Conservation (phyloP, 2,797 vertebrate species). For the Aldrovandia affinis region DNA sequence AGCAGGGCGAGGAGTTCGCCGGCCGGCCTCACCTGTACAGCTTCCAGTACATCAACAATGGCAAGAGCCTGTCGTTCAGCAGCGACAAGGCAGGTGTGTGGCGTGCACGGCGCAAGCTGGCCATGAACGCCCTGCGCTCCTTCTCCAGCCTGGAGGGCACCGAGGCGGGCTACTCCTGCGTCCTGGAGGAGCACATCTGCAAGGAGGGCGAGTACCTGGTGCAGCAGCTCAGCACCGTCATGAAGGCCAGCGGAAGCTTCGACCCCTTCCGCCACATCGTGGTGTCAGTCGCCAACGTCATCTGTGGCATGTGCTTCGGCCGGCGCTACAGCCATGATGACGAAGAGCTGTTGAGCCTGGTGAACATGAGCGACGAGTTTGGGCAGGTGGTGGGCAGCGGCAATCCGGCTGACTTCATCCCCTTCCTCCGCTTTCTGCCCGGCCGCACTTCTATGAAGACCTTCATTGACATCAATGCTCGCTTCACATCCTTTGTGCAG, state of each 20-base stretch:
- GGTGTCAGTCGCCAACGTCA: slow-evolving; percentile 87
- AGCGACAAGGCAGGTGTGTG: slow-evolving; percentile 79
- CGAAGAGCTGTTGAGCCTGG: slow-evolving; percentile 77
- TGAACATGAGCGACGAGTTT: slow-evolving; percentile 82
- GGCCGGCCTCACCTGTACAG: slow-evolving; percentile 83
- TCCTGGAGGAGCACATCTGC: slow-evolving; percentile 86
- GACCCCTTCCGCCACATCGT: slow-evolving; percentile 78
- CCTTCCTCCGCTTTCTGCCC: slow-evolving; percentile 82
- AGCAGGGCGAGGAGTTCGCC: slow-evolving; percentile 85
- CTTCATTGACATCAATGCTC: slow-evolving; percentile 76
- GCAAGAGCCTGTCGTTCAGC: slow-evolving; percentile 84
- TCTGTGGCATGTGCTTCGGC: slow-evolving; percentile 91
- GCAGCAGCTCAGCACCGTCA: slow-evolving; percentile 70
- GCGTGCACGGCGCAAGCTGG: slow-evolving; percentile 81
- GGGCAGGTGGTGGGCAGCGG: slow-evolving; percentile 70
- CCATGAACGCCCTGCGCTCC: slow-evolving; percentile 81
- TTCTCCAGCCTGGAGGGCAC: slow-evolving; percentile 75
- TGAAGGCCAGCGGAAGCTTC: slow-evolving; percentile 72
- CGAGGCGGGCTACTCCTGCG: slow-evolving; percentile 70
- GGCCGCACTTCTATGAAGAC: slow-evolving; percentile 69
- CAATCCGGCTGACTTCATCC: slow-evolving; percentile 87
- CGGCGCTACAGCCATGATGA: slow-evolving; percentile 81
- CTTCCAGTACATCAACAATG: slow-evolving; percentile 61
- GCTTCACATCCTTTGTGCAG: slow-evolving; percentile 68
- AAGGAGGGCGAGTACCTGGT: slow-evolving; percentile 78